Base-by-base conservation (phyloP, 2,113 vertebrate genomes). In the Lamprotornis superbus region DNA sequence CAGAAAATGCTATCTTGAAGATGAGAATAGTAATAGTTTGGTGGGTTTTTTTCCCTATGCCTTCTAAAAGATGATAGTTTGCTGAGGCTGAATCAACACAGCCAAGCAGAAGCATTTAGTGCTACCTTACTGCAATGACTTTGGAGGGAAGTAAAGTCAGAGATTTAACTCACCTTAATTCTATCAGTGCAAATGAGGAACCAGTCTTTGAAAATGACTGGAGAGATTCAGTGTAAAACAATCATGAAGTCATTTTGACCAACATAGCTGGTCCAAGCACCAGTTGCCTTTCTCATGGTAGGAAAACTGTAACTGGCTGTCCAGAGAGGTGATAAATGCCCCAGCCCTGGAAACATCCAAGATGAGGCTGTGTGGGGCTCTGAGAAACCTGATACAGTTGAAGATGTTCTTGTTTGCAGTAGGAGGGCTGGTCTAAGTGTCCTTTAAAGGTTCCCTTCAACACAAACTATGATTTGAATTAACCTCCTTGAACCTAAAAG, bases 141-240 rank as follows among this genome's bases (percentile, higher is more conserved):
- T 47, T n/a, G 9, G 24, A 75, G 52, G 35, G 14, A 87, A 91
- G 15, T 35, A 59, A 87, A 93, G 24, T 57, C 40, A 64, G 44
- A 47, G 11, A 65, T 73, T 80, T 86, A 77, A 68, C 6, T 70
- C 12, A 30, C 30, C 33, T 73, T 55, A 65, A 57, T 87, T 77
- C 35, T 75, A 22, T 7, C 15, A 28, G 15, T 12, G 35, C 4
- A 68, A 81, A 52, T 47, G n/a, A 78, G 27, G 42, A 67, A 55
- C 0, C 0, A 1, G 7, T 67, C 31, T 75, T 77, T n/a, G 55
- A 73, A 82, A 76, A 65, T 37, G 3, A 60, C 60, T 11, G 37
- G 44, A 83, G 63, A 49, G 15, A 52, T 68, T 33, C 40, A 14
- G 27, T 20, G 15, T 67, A 31, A 92, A 86, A 25, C 24, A 52